Conservation (phyloP, 2,797 vertebrate genomes). For the Xenentodon cancila region DNA sequence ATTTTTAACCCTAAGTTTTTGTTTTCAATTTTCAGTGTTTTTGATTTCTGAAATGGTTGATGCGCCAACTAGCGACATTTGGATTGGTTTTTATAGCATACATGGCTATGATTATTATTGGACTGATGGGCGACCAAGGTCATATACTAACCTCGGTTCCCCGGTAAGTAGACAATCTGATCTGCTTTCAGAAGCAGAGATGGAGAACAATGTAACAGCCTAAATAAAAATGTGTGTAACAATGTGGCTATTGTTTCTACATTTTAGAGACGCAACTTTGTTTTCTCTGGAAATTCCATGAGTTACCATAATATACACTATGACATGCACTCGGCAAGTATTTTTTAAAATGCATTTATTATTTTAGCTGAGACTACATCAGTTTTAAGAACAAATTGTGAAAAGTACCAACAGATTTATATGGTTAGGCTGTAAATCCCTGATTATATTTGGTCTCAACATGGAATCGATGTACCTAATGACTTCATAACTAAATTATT, state of each 20-base stretch:
- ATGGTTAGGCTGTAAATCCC: too few relatives aligned
- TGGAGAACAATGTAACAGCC: background rate
- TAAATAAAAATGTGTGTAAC: background rate
- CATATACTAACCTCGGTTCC: constrained; percentile 1
- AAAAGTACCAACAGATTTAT: too few relatives aligned
- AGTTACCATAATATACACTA: too few relatives aligned
- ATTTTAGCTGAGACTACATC: too few relatives aligned
- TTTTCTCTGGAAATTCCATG: too few relatives aligned
- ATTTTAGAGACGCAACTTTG: background rate
- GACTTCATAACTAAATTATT: background rate
- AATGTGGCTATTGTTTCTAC: background rate
- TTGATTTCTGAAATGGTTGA: constrained; percentile 20
- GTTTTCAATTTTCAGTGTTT: constrained; percentile 26
- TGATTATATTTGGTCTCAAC: too few relatives aligned
- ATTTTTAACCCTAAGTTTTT: background rate
- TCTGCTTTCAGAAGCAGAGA: background rate
- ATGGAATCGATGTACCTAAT: too few relatives aligned
- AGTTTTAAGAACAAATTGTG: too few relatives aligned
- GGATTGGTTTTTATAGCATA: constrained; percentile 18
- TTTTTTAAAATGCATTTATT: too few relatives aligned
- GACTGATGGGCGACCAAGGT: constrained; percentile 19
- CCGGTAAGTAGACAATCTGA: background rate
- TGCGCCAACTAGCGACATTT: constrained; percentile 13
- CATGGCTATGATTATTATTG: background rate
- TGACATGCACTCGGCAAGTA: too few relatives aligned